Percentiles rank a stretch among this genome's conserved stretches.
These are phyloP conservation scores for Brachirus orientalis DNA, from an alignment of 2,113 vertebrate species.

Conservation along the genomic window DNA sequence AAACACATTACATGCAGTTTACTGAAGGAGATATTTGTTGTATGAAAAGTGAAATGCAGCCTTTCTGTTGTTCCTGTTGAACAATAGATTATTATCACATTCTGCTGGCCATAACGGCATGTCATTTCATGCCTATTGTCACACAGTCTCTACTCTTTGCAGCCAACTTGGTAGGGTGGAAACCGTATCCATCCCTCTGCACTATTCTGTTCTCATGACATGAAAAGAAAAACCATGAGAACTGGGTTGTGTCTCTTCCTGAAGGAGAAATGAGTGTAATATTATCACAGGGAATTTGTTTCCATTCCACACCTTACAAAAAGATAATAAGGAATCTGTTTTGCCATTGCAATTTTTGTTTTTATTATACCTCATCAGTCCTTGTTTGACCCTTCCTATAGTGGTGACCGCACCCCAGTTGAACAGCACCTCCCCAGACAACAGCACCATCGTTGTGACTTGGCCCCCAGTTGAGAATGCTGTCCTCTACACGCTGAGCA, in stretches of 20 bases:
- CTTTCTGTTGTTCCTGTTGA: slow-evolving; percentile 36
- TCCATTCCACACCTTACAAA: slow-evolving; percentile 39
- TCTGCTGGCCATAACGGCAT: slow-evolving; percentile 41
- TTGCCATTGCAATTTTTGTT: background rate
- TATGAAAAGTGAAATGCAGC: slow-evolving; percentile 31
- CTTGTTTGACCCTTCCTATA: slow-evolving; percentile 54
- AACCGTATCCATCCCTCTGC: slow-evolving; percentile 64
- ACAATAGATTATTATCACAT: slow-evolving; percentile 67
- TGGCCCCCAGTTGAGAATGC: slow-evolving; percentile 86
- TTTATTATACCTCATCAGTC: background rate
- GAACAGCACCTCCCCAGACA: slow-evolving; percentile 78
- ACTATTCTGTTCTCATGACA: slow-evolving; percentile 45
- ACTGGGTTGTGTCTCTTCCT: slow-evolving; percentile 70
- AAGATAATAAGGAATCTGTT: background rate
- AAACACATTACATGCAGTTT: slow-evolving; percentile 34
- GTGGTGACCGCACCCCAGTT: slow-evolving; percentile 85
- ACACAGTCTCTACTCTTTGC: slow-evolving; percentile 23
- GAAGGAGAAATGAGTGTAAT: slow-evolving; percentile 61
- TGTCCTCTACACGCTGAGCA: slow-evolving; percentile 83
- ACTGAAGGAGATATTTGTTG: slow-evolving; percentile 32
- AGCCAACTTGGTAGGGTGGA: slow-evolving; percentile 39
- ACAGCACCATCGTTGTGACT: slow-evolving; percentile 81
- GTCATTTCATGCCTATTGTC: slow-evolving; percentile 70
- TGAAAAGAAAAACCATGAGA: slow-evolving; percentile 83
- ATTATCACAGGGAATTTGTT: slow-evolving; percentile 49